Conservation (phyloP, 2,888 invertebrate genomes). For the Colletes collaris region DNA sequence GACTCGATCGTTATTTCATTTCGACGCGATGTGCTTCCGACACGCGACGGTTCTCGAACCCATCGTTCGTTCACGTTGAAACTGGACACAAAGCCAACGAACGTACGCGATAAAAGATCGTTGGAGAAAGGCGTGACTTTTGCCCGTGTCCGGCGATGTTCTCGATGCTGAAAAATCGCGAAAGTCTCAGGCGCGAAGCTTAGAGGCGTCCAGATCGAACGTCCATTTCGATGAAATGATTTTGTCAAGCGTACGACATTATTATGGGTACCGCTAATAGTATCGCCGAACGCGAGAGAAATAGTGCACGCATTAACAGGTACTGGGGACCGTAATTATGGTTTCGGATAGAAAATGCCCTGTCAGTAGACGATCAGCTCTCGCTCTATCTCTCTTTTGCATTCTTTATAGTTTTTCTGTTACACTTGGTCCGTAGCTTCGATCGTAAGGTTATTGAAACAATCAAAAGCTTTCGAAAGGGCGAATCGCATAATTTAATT, state of each 20-base stretch:
- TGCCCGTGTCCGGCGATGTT: background rate
- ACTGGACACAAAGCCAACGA: background rate
- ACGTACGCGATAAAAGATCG: background rate
- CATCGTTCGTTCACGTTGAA: background rate
- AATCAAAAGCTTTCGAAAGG: no score
- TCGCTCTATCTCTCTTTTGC: background rate
- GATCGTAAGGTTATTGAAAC: background rate
- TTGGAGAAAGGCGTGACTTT: background rate
- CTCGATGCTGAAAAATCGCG: background rate
- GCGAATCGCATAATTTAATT: no score
- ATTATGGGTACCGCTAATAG: conserved; percentile 10
- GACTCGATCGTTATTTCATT: no score
- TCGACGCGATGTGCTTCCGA: background rate
- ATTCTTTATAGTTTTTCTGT: background rate
- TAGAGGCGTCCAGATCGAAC: no score
- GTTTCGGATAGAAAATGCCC: no score
- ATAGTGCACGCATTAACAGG: background rate
- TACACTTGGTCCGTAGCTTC: background rate
- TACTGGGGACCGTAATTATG: background rate
- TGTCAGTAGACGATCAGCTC: background rate
- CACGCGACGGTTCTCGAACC: conserved; percentile 7
- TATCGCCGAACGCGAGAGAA: no score
- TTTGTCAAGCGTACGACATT: background rate
- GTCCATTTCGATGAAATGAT: background rate
- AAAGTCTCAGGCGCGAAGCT: no score